Evolutionary conservation across 2,113 vertebrate species (phyloP).

Genomic region (Pluvianellus socialis): DNA sequence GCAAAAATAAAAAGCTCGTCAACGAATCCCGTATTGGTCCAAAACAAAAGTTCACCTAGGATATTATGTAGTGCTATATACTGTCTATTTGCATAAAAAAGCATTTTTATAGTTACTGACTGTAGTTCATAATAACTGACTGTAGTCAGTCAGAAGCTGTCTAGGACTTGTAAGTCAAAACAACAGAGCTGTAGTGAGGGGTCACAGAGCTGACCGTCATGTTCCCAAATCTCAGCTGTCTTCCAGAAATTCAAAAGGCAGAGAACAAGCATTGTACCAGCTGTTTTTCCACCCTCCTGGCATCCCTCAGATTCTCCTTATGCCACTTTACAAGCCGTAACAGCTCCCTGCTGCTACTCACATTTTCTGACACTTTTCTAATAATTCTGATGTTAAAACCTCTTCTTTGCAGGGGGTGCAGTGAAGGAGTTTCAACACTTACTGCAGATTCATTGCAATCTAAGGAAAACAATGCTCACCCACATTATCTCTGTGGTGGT

Average conservation of each 20-base stretch:
- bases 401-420: background rate
- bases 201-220: background rate
- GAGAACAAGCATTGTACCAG: background rate
- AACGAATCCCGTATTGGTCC: background rate
- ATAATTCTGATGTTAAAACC: background rate
- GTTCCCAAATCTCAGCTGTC: background rate
- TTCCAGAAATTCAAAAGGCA: background rate
- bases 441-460: background rate
- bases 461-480: background rate
- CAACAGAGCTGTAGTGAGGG: background rate
- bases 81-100: background rate
- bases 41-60: background rate
- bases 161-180: background rate
- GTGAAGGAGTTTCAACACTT: background rate
- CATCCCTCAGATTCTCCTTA: background rate
- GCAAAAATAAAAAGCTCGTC: background rate
- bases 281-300: background rate
- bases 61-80: background rate
- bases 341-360: conserved; percentile 9
- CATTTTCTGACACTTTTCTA: background rate
- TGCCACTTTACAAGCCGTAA: background rate
- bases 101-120: background rate
- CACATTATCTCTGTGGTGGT: background rate
- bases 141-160: background rate
- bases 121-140: background rate